Evolutionary conservation across 1,140 invertebrate species (phyloP).

Genomic region (Chlorops oryzae): DNA sequence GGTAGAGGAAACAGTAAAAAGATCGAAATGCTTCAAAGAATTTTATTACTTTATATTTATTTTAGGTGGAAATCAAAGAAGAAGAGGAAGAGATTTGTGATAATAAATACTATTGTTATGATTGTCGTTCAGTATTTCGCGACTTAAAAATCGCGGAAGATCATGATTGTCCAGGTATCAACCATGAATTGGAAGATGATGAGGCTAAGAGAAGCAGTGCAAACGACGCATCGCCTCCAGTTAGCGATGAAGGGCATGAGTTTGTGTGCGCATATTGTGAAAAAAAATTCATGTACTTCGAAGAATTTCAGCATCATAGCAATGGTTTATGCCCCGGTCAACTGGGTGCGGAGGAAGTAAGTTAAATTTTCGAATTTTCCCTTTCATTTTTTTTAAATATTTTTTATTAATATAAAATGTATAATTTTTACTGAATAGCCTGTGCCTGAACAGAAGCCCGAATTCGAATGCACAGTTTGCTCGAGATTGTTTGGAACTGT

Average conservation of each 20-base stretch:
- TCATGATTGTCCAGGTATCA: conserved; percentile 20
- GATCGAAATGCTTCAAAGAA: too few relatives aligned
- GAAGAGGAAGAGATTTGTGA: conserved; percentile 7
- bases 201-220: conserved; percentile 14
- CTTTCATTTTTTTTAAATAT: not conserved
- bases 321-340: too few relatives aligned
- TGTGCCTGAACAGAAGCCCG: too few relatives aligned
- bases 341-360: too few relatives aligned
- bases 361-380: too few relatives aligned
- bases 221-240: not conserved
- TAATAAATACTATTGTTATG: conserved; percentile 38
- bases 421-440: not conserved
- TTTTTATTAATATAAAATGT: not conserved
- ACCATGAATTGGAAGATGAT: conserved; percentile 5
- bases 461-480: too few relatives aligned
- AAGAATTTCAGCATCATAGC: conserved; percentile 2
- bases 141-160: conserved; percentile 31
- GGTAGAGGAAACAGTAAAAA: too few relatives aligned
- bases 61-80: not conserved
- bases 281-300: not conserved
- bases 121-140: conserved; percentile 35
- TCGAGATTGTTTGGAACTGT: too few relatives aligned
- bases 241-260: not conserved
- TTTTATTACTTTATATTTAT: not conserved
- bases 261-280: not conserved